A percentile compares a stretch with the other conserved stretches of the same genome.
Conservation (phyloP, 2,888 invertebrate genomes). For the Rhagophthalmus giganteus region DNA sequence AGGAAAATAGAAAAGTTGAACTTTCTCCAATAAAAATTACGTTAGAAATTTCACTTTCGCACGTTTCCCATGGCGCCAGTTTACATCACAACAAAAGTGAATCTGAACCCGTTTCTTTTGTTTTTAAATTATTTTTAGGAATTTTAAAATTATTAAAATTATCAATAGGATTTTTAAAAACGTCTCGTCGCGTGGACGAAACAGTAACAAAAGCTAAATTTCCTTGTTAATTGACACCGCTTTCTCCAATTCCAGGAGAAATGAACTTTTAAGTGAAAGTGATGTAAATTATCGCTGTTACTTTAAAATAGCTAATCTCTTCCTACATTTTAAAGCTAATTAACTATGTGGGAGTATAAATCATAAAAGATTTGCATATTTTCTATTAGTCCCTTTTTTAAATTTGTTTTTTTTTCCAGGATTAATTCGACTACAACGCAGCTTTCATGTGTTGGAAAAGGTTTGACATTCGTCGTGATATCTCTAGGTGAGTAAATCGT, state of each 20-base stretch:
- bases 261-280: conserved; percentile 45
- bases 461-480: conserved; percentile 69
- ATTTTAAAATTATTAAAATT: too few species aligned
- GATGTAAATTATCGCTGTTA: conserved; percentile 23
- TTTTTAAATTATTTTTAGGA: background rate
- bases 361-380: conserved; percentile 1
- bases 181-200: too few species aligned
- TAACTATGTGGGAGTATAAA: conserved; percentile 14
- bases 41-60: conserved; percentile 26
- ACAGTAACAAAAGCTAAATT: conserved; percentile 3
- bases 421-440: conserved; percentile 47
- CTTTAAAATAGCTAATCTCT: conserved; percentile 5
- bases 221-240: conserved; percentile 6
- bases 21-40: conserved; percentile 13
- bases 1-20: conserved; percentile 13
- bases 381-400: too few species aligned
- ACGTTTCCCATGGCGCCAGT: conserved; percentile 17
- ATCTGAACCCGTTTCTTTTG: background rate
- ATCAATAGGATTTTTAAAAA: background rate
- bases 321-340: conserved; percentile 6
- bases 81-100: background rate
- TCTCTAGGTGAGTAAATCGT: conserved; percentile 61
- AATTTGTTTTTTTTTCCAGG: conserved; percentile 51
- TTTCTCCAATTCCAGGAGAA: conserved; percentile 30
- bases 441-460: conserved; percentile 63